Base-by-base conservation (phyloP, 2,888 invertebrate species). In the Amblyteles armatorius region DNA sequence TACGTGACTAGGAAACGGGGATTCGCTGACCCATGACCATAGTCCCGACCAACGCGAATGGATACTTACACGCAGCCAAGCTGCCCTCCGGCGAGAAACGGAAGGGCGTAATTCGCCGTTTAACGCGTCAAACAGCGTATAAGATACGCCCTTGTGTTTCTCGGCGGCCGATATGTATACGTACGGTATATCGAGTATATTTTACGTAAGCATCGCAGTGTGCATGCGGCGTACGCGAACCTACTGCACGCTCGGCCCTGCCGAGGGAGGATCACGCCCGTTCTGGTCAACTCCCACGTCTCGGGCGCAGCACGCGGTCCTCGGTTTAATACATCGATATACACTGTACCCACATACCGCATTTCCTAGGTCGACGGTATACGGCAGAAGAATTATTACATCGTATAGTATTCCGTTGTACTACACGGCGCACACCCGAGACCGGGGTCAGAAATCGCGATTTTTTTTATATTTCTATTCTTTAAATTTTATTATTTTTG, bases 21-120 rank as follows among this genome's bases (percentile, higher is more conserved):
- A 93, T 91, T 92, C 92, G 90, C 91, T 93, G 93, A 93, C 93
- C 93, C 93, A 91, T 92, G 93, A 93, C 93, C 91, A 48, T 16
- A 84, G 86, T 86, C 83, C 86, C 84, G 86, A 76, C 82, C 72
- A 85, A 55, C 68, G 52, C 71, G 80, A 86, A 85, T 87, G 48
- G 60, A 82, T 71, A 44, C 77, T 50, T 71, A 50, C 16, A 73
- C 36, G 57, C 73, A 63, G 11, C 33, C 22, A 36, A 22, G 55
- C 2, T 48, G 16, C 13, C 4, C 44, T 13, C 44, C 0, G 44
- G 3, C 3, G 44, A 48, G 16, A 48, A 48, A 16, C 44, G 3
- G 2, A 48, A 16, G 16, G 44, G 4, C 44, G 44, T 48, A 48
- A 48, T 3, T 13, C 4, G 44, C 44, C 0, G 16, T 48, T 13